Evolutionary conservation across 2,888 invertebrate genomes (phyloP).

Genomic region (Pristionchus entomophagus): DNA sequence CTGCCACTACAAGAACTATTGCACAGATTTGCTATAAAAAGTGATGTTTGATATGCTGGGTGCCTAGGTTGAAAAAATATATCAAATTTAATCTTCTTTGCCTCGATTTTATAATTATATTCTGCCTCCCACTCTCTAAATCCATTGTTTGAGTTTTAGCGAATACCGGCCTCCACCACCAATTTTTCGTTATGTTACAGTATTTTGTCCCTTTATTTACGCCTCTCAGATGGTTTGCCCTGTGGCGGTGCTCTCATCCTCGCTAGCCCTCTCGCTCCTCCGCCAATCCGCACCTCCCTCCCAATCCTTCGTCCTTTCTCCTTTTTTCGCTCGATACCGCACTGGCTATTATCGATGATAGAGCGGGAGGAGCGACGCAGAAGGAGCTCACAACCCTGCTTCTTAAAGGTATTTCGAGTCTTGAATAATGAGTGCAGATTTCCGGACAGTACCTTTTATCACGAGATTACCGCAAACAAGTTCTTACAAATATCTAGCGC

Average conservation of each 20-base stretch:
- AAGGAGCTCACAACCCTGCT: not conserved
- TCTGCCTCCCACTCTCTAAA: too few species aligned
- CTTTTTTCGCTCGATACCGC: not conserved
- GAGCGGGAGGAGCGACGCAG: not conserved
- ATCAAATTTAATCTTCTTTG: too few species aligned
- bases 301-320: not conserved
- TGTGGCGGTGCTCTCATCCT: not conserved
- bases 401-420: not conserved
- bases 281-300: not conserved
- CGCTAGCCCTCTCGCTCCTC: not conserved
- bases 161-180: too few species aligned
- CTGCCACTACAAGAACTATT: too few species aligned
- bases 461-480: not conserved
- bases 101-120: too few species aligned
- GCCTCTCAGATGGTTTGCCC: conserved; percentile 1
- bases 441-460: not conserved
- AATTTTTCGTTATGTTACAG: too few species aligned
- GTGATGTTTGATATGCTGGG: too few species aligned
- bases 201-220: too few species aligned
- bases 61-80: too few species aligned
- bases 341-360: not conserved
- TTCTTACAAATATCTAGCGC: not conserved
- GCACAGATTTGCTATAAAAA: too few species aligned
- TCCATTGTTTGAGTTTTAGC: too few species aligned
- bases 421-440: not conserved